phyloP scores from a whole-genome alignment of 2,113 vertebrate genomes.

The Ameiurus melas region DNA sequence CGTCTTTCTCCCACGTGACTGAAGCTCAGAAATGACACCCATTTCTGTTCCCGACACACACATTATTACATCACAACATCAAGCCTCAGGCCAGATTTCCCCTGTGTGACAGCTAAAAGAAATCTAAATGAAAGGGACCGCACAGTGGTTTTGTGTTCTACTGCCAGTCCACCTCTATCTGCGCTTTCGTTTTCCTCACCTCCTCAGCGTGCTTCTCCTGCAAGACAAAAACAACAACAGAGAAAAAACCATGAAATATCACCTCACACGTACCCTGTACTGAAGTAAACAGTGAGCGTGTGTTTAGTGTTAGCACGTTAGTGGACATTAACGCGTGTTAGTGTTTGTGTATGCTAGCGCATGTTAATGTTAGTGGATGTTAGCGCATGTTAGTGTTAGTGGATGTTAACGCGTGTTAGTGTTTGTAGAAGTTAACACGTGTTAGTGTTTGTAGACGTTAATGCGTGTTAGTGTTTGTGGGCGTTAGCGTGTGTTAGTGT shows the following conservation, averaged over 20 bases:
- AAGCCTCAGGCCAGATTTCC: not conserved
- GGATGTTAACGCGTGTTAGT: too few relatives aligned
- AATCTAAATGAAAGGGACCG: not conserved
- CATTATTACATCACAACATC: slow-evolving; percentile 14
- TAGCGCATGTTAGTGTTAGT: too few relatives aligned
- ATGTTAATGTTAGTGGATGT: too few relatives aligned
- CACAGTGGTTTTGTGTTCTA: slow-evolving; percentile 63
- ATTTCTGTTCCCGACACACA: not conserved
- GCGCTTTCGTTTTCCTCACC: slow-evolving; percentile 87
- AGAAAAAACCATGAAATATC: slow-evolving; percentile 27
- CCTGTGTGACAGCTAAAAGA: too few relatives aligned
- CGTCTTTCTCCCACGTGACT: not conserved
- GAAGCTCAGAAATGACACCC: not conserved
- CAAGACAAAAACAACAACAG: slow-evolving; percentile 59
- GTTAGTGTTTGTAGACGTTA: too few relatives aligned
- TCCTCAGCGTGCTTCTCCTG: slow-evolving; percentile 92
- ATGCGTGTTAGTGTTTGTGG: too few relatives aligned
- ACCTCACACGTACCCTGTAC: not conserved
- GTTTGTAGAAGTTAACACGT: too few relatives aligned
- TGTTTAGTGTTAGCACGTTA: too few relatives aligned
- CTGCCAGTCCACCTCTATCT: slow-evolving; percentile 79
- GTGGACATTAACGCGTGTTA: too few relatives aligned
- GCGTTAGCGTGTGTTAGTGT: too few relatives aligned
- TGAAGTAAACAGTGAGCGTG: too few relatives aligned
- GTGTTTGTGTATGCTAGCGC: too few relatives aligned